Conservation (phyloP, 2,113 vertebrate genomes). For the Lathamus discolor region DNA sequence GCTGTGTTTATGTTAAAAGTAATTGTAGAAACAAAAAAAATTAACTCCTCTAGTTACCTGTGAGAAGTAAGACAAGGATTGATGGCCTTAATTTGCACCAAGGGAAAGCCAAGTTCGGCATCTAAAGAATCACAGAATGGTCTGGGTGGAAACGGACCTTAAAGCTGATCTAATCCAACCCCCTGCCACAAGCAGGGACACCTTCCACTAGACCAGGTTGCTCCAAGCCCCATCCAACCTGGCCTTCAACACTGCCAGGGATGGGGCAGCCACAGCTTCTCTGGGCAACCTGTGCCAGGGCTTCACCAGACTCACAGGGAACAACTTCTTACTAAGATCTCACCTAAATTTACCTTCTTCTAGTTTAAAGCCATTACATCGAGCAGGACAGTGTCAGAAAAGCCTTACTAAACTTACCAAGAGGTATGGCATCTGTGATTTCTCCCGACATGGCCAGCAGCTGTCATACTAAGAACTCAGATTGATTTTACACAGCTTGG, state of each 20-base stretch:
- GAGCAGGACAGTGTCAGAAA: background rate
- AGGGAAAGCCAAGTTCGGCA: background rate
- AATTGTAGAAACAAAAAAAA: background rate
- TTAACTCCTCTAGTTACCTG: background rate
- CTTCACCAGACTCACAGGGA: background rate
- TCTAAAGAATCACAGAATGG: background rate
- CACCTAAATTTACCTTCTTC: background rate
- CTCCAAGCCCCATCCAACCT: background rate
- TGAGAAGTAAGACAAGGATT: background rate
- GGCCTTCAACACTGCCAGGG: background rate
- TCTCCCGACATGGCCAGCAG: background rate
- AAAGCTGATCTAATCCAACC: background rate
- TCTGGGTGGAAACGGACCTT: background rate
- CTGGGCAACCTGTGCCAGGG: too few species aligned
- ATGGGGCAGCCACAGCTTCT: too few species aligned
- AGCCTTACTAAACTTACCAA: background rate
- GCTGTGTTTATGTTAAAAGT: background rate
- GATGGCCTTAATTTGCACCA: background rate
- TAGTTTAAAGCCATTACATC: background rate
- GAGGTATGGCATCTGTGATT: fast-evolving
- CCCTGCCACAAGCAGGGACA: background rate
- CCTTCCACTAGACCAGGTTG: background rate
- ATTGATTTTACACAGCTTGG: background rate
- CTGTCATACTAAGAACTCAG: background rate
- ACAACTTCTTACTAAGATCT: background rate